phyloP scores from a whole-genome alignment of 2,888 invertebrate species.

The Pherbina coryleti region DNA sequence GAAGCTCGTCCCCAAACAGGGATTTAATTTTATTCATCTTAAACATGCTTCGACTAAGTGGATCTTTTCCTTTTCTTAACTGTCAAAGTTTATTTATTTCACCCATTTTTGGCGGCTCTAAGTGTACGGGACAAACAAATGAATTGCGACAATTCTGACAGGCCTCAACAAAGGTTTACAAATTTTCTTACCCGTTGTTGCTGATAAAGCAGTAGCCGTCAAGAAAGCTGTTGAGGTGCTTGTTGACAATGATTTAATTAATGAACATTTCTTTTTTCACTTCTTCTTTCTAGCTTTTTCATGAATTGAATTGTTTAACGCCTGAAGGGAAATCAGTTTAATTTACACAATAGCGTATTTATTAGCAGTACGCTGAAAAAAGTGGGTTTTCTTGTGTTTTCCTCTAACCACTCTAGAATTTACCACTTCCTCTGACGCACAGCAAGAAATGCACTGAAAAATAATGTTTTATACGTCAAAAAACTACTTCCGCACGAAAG shows the following conservation, averaged over 20 bases:
- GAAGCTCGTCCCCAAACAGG: too few relatives aligned
- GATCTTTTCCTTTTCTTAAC: too few relatives aligned
- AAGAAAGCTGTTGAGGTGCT: not conserved
- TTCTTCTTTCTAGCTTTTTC: not conserved
- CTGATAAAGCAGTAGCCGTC: not conserved
- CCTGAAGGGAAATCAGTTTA: not conserved
- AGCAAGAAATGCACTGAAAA: not conserved
- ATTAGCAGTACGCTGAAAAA: not conserved
- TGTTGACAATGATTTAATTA: conserved; percentile 10
- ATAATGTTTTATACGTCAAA: not conserved
- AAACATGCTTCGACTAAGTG: too few relatives aligned
- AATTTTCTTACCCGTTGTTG: not conserved
- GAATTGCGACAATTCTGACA: conserved; percentile 1
- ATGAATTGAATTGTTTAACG: not conserved
- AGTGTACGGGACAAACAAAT: not conserved
- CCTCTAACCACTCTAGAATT: not conserved
- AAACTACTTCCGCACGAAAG: not conserved
- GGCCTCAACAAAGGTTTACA: not conserved
- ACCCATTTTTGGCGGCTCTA: too few relatives aligned
- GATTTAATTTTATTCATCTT: too few relatives aligned
- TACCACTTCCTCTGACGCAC: not conserved
- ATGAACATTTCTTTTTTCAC: not conserved
- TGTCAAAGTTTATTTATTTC: too few relatives aligned
- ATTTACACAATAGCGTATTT: not conserved
- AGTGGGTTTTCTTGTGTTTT: not conserved